phyloP scores from a whole-genome alignment of 2,113 vertebrate species.

The Equus przewalskii region DNA sequence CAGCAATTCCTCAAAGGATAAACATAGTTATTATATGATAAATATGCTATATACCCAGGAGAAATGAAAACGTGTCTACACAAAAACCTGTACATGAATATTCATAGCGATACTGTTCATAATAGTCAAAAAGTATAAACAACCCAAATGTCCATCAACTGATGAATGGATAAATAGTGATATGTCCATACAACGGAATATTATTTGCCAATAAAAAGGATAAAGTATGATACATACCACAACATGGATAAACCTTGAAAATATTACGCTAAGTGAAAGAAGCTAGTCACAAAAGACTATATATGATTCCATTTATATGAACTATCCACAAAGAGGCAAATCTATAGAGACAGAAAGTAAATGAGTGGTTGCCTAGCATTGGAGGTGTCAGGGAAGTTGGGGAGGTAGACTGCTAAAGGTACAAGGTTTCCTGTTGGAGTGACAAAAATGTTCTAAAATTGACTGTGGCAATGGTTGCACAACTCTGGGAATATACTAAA shows the following conservation, averaged over 20 bases:
- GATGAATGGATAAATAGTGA: background rate
- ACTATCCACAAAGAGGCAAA: background rate
- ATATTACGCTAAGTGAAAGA: background rate
- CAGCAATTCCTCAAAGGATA: background rate
- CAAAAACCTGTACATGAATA: background rate
- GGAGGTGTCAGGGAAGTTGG: background rate
- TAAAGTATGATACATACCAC: background rate
- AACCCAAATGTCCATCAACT: background rate
- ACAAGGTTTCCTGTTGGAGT: background rate
- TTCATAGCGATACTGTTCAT: background rate
- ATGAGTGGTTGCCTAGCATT: background rate
- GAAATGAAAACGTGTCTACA: constrained; percentile 4
- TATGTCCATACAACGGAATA: background rate
- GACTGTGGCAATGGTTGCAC: background rate
- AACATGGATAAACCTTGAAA: background rate
- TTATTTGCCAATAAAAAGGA: background rate
- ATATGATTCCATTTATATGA: background rate
- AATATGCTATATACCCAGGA: background rate
- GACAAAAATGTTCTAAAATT: constrained; percentile 8
- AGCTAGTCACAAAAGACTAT: background rate
- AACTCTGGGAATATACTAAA: background rate
- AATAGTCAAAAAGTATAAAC: background rate
- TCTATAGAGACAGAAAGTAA: background rate
- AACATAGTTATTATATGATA: background rate
- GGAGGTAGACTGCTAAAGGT: background rate